Percentiles rank a stretch among this genome's conserved stretches.
These are phyloP conservation scores for Sipunculus nudus DNA, from an alignment of 2,888 invertebrate genomes.

Conservation along the genomic window DNA sequence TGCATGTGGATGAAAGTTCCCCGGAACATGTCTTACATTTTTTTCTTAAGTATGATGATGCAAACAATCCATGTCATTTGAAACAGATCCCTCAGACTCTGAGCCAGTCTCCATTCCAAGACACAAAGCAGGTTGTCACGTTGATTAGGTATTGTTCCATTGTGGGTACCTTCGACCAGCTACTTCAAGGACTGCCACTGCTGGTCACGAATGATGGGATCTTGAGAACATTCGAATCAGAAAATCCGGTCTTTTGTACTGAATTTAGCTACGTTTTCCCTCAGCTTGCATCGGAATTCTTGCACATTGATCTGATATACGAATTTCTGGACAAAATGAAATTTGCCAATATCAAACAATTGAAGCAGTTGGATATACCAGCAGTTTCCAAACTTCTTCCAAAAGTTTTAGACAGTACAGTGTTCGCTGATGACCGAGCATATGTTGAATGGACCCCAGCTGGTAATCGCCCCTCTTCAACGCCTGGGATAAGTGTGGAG, in stretches of 20 bases:
- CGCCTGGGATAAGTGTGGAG: too few relatives aligned
- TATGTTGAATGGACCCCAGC: too few relatives aligned
- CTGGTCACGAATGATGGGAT: conserved; percentile 42
- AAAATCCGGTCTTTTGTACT: conserved; percentile 32
- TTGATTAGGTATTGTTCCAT: conserved; percentile 39
- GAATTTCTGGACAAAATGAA: conserved; percentile 16
- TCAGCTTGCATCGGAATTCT: conserved; percentile 14
- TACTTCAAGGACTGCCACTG: conserved; percentile 43
- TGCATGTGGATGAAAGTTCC: too few relatives aligned
- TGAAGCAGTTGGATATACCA: conserved; percentile 18
- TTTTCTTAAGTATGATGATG: too few relatives aligned
- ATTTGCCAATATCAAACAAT: background rate
- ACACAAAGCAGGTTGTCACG: conserved; percentile 22
- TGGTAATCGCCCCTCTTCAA: too few relatives aligned
- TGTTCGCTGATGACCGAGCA: too few relatives aligned
- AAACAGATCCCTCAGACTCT: too few relatives aligned
- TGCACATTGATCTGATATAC: conserved; percentile 14
- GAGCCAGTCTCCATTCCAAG: conserved; percentile 26
- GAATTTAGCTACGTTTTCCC: conserved; percentile 26
- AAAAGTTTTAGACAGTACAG: too few relatives aligned
- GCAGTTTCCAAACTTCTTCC: conserved; percentile 15
- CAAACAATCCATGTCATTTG: too few relatives aligned
- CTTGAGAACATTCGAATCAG: conserved; percentile 32
- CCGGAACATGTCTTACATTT: too few relatives aligned
- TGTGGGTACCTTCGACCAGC: conserved; percentile 17